These are phyloP conservation scores for Rhizomys pruinosus DNA, from an alignment of 2,113 vertebrate genomes.

Conservation along the genomic window DNA sequence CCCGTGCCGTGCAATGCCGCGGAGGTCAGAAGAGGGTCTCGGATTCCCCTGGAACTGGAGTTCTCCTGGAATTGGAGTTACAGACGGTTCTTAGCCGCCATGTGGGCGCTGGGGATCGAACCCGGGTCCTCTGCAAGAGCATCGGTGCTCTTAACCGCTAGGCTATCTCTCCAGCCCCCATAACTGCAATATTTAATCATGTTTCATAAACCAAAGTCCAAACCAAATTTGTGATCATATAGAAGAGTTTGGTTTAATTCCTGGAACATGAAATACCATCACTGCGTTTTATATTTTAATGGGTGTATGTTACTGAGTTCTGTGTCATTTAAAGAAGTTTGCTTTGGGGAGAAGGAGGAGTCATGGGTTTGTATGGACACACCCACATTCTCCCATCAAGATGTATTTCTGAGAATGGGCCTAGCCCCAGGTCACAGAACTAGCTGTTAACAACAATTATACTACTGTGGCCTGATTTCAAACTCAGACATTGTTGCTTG, in stretches of 20 bases:
- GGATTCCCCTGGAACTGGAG: too few species aligned
- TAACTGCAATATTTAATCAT: too few species aligned
- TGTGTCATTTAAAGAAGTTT: slow-evolving; percentile 2
- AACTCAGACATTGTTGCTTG: background rate
- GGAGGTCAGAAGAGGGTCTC: too few species aligned
- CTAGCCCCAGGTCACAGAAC: background rate
- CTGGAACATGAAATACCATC: background rate
- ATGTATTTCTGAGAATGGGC: slow-evolving; percentile 2
- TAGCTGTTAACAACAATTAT: background rate
- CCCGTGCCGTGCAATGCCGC: too few species aligned
- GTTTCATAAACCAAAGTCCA: too few species aligned
- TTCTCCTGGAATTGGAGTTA: too few species aligned
- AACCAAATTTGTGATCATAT: background rate
- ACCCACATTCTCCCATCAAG: background rate
- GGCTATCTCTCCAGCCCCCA: too few species aligned
- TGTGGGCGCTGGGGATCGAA: too few species aligned
- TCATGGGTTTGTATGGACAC: background rate
- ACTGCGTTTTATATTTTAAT: slow-evolving; percentile 45
- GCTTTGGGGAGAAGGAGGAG: background rate
- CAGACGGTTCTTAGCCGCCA: too few species aligned
- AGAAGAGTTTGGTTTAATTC: background rate
- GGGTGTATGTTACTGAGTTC: slow-evolving; percentile 27
- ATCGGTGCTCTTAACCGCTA: too few species aligned
- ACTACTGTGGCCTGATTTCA: background rate
- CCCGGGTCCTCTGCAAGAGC: too few species aligned